Evolutionary conservation across 1,140 invertebrate species (phyloP).

Genomic region (Drosophila tani): DNA sequence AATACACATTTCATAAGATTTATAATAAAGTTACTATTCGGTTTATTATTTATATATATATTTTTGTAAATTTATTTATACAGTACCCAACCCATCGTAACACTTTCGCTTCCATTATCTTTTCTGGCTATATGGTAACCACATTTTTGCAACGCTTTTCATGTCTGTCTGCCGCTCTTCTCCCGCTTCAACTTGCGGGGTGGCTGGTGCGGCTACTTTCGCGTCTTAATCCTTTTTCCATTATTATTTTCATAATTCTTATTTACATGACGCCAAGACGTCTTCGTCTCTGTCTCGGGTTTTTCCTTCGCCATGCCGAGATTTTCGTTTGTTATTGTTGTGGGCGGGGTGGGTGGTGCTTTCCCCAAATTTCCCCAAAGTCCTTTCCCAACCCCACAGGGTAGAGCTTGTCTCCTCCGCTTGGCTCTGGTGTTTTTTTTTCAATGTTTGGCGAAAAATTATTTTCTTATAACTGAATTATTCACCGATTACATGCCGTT

Average conservation of each 20-base stretch:
- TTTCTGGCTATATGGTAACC: constrained; percentile 33
- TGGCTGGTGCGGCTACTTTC: constrained; percentile 42
- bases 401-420: constrained; percentile 51
- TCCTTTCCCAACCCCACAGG: constrained; percentile 2
- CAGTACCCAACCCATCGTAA: not conserved
- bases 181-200: constrained; percentile 1
- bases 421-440: constrained; percentile 58
- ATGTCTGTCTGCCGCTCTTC: constrained; percentile 50
- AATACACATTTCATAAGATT: too few species aligned
- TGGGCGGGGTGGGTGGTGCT: constrained; percentile 15
- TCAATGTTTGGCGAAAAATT: constrained; percentile 77
- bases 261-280: constrained; percentile 82
- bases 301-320: constrained; percentile 41
- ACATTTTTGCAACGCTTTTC: constrained; percentile 66
- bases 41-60: not conserved
- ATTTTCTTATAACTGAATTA: constrained; percentile 85
- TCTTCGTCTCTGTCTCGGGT: constrained; percentile 44
- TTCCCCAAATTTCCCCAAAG: constrained; percentile 23
- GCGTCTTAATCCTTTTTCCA: constrained; percentile 85
- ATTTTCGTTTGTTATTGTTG: constrained; percentile 71
- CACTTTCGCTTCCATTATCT: not conserved
- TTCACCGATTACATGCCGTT: constrained; percentile 72
- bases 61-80: not conserved
- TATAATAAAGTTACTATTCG: too few species aligned
- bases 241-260: constrained; percentile 85